A percentile compares a stretch with the other conserved stretches of the same genome.
These are phyloP conservation scores for Musca vetustissima DNA, from an alignment of 1,140 invertebrate species.

Conservation along the genomic window DNA sequence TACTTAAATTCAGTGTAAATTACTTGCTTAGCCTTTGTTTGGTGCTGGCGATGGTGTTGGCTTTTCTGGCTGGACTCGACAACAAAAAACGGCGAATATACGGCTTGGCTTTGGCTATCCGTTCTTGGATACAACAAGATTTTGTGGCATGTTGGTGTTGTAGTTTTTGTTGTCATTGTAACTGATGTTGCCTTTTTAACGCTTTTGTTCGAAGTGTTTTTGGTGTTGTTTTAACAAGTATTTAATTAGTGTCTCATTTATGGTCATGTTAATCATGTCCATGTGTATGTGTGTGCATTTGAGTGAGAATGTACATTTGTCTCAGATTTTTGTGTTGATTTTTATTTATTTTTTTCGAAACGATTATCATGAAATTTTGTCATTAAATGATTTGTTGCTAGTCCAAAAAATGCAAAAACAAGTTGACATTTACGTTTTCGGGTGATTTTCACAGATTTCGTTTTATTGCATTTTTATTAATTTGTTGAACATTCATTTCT, in stretches of 20 bases:
- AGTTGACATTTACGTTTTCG: conserved; percentile 3
- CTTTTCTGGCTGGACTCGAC: not conserved
- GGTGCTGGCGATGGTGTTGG: not conserved
- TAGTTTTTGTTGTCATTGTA: not conserved
- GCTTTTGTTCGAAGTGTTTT: not conserved
- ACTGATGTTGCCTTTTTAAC: not conserved
- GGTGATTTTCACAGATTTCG: conserved; percentile 3
- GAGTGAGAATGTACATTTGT: too few relatives aligned
- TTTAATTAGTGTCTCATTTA: conserved; percentile 21
- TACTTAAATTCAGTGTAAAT: conserved; percentile 24
- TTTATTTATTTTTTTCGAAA: too few relatives aligned
- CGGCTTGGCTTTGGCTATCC: too few relatives aligned
- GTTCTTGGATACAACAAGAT: too few relatives aligned
- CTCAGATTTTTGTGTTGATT: too few relatives aligned
- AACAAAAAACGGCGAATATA: too few relatives aligned
- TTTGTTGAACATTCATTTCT: conserved; percentile 10
- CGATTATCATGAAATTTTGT: conserved; percentile 23
- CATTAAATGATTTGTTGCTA: conserved; percentile 20
- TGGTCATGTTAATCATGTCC: conserved; percentile 13
- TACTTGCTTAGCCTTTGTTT: conserved; percentile 12
- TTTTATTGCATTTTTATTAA: conserved; percentile 24
- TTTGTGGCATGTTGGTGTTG: not conserved
- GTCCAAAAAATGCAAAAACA: conserved; percentile 17
- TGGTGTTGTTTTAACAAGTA: conserved; percentile 24
- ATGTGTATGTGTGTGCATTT: too few relatives aligned